These are phyloP conservation scores for Homarus americanus DNA, from an alignment of 1,140 invertebrate genomes.

Conservation along the genomic window DNA sequence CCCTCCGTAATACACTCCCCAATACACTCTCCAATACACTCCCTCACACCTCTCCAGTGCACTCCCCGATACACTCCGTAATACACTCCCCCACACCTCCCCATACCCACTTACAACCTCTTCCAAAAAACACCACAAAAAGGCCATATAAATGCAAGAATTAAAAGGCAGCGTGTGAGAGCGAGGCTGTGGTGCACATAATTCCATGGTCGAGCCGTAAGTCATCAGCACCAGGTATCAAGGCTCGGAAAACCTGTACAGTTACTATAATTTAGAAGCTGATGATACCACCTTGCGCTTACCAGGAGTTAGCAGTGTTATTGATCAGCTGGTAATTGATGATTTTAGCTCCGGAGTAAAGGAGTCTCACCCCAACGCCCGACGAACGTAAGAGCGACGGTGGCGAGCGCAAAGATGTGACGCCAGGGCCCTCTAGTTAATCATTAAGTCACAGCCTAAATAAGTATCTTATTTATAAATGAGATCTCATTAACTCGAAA, in stretches of 20 bases:
- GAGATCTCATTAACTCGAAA: constrained; percentile 38
- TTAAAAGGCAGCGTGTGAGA: not conserved
- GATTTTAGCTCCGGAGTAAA: constrained; percentile 28
- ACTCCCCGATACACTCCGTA: too few species aligned
- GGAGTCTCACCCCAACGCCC: constrained; percentile 10
- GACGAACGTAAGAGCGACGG: not conserved
- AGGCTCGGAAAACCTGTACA: constrained; percentile 10
- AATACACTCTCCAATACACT: not conserved
- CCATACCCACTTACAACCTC: not conserved
- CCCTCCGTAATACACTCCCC: not conserved
- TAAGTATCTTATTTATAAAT: constrained; percentile 49
- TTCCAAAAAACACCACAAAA: not conserved
- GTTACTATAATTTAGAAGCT: constrained; percentile 45
- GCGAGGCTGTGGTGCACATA: not conserved
- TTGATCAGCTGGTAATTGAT: constrained; percentile 63
- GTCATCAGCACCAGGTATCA: constrained; percentile 13
- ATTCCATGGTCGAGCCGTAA: not conserved
- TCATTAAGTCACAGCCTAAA: constrained; percentile 45
- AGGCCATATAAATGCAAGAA: not conserved
- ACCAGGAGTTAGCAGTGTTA: constrained; percentile 48
- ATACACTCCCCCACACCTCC: too few species aligned
- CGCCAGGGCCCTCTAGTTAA: not conserved
- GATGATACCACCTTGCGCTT: constrained; percentile 54
- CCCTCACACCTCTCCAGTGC: not conserved
- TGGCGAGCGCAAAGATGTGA: not conserved